These are phyloP conservation scores for Alethe diademata DNA, from an alignment of 2,113 vertebrate genomes.

Conservation along the genomic window DNA sequence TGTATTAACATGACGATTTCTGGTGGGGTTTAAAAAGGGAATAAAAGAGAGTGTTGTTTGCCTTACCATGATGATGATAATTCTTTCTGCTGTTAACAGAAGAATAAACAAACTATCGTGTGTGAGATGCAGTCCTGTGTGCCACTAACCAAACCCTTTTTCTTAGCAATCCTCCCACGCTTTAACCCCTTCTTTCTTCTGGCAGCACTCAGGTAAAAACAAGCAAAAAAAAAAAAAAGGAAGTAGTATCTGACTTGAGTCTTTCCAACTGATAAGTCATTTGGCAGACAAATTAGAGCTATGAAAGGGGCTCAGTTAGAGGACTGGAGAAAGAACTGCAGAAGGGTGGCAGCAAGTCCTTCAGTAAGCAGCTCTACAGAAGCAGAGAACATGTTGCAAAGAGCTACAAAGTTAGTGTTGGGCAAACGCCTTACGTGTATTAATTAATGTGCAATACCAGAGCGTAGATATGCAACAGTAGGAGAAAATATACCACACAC, in stretches of 20 bases:
- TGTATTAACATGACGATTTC: neutral
- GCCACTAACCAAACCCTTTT: slow-evolving; percentile 58
- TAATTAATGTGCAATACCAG: slow-evolving; percentile 43
- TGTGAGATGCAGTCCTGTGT: slow-evolving; percentile 25
- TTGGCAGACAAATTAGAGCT: slow-evolving; percentile 54
- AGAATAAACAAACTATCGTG: slow-evolving; percentile 46
- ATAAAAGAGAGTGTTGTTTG: slow-evolving; percentile 6
- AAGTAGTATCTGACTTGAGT: slow-evolving; percentile 34
- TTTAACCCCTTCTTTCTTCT: slow-evolving; percentile 56
- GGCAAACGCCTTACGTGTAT: slow-evolving; percentile 28
- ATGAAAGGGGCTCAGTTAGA: slow-evolving; percentile 54
- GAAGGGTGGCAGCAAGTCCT: slow-evolving; percentile 65
- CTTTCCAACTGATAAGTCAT: slow-evolving; percentile 38
- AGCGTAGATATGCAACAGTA: neutral
- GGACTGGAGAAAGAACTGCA: slow-evolving; percentile 57
- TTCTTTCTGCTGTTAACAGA: slow-evolving; percentile 66
- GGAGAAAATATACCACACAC: slow-evolving; percentile 41
- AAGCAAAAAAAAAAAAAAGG: slow-evolving; percentile 36
- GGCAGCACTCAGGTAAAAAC: neutral
- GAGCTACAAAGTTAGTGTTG: slow-evolving; percentile 38
- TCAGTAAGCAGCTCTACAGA: slow-evolving; percentile 50
- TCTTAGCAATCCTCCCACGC: slow-evolving; percentile 57
- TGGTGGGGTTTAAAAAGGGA: neutral
- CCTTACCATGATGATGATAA: slow-evolving; percentile 77
- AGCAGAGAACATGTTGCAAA: slow-evolving; percentile 54